Conservation (phyloP, 2,113 vertebrate species). For the Pycnonotus jocosus region DNA sequence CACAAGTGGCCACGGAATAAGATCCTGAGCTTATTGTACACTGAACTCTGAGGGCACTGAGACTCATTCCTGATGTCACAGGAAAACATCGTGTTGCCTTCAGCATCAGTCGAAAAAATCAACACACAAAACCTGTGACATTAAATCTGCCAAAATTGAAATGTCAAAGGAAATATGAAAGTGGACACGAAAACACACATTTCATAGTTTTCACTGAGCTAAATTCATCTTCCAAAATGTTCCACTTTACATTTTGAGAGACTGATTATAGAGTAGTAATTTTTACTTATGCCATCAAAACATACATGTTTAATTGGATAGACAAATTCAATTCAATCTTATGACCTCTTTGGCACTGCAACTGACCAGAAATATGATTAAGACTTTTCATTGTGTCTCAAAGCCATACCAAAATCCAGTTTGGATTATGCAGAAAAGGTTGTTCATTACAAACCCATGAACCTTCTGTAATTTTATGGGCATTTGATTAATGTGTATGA, state of each 20-base stretch:
- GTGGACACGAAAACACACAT: not conserved
- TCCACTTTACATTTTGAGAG: not conserved
- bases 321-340: not conserved
- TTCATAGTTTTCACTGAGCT: not conserved
- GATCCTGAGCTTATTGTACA: rapidly evolving
- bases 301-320: rapidly evolving
- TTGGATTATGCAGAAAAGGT: not conserved
- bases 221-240: not conserved
- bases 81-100: not conserved
- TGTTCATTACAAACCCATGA: rapidly evolving
- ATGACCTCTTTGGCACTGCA: not conserved
- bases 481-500: rapidly evolving
- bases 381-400: not conserved
- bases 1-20: rapidly evolving
- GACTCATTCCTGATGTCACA: not conserved
- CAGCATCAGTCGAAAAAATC: not conserved
- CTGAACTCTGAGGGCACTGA: not conserved
- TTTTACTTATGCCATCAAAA: not conserved
- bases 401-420: not conserved
- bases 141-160: not conserved
- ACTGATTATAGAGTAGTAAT: not conserved
- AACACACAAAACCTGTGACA: no score
- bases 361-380: not conserved
- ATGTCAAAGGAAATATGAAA: not conserved
- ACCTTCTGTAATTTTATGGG: not conserved